These are phyloP conservation scores for Aquatica leii DNA, from an alignment of 2,888 invertebrate genomes.

Conservation along the genomic window DNA sequence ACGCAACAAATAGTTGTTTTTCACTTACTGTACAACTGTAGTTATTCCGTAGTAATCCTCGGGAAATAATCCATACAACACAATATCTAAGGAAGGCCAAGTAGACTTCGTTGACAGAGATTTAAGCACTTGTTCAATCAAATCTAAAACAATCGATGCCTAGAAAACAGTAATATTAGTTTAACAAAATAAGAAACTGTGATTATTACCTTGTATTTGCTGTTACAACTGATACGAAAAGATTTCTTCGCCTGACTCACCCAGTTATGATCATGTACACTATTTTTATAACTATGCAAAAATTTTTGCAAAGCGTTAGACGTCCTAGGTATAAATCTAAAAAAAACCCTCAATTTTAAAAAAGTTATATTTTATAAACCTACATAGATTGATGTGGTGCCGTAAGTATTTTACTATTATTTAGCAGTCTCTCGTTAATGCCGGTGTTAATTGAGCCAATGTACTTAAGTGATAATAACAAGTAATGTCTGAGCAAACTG, in stretches of 20 bases:
- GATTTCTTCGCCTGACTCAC: conserved; percentile 35
- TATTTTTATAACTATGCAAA: conserved; percentile 30
- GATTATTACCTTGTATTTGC: conserved; percentile 33
- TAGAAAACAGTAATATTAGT: conserved; percentile 3
- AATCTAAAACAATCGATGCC: conserved; percentile 12
- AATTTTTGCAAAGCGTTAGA: conserved; percentile 37
- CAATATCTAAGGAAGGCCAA: conserved; percentile 29
- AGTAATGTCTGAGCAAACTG: conserved; percentile 36
- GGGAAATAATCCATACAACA: conserved; percentile 26
- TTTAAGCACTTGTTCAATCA: conserved; percentile 27
- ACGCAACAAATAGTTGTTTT: not conserved
- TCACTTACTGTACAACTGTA: conserved; percentile 21
- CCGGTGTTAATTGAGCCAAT: conserved; percentile 26
- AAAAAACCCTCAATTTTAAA: not conserved
- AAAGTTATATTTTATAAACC: not conserved
- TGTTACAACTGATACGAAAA: conserved; percentile 35
- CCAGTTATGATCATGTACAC: conserved; percentile 42
- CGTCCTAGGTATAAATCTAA: conserved; percentile 5
- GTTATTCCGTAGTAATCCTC: conserved; percentile 31
- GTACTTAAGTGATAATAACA: conserved; percentile 36
- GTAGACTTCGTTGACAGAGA: conserved; percentile 17
- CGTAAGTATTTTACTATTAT: not conserved
- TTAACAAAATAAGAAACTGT: too few relatives aligned
- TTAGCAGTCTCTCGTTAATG: conserved; percentile 11
- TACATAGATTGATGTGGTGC: conserved; percentile 14